These are phyloP conservation scores for Tachuris rubrigastra DNA, from an alignment of 2,113 vertebrate species.

Conservation along the genomic window DNA sequence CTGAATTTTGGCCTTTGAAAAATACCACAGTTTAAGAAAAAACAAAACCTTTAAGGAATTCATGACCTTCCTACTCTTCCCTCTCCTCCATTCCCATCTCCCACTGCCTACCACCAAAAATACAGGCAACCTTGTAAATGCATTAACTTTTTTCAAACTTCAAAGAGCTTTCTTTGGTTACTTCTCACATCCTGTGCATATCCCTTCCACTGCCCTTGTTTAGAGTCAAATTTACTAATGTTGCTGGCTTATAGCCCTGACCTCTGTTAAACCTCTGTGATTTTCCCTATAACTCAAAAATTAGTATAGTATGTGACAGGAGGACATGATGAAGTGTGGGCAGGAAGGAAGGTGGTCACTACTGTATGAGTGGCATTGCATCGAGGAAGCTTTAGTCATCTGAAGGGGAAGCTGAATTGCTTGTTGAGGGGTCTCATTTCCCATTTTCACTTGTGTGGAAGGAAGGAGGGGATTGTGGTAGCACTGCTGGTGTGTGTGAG, in stretches of 20 bases:
- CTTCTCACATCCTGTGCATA: background rate
- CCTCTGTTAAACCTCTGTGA: background rate
- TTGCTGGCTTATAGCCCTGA: background rate
- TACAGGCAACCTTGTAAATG: background rate
- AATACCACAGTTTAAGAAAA: background rate
- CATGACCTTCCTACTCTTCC: background rate
- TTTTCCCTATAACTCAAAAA: background rate
- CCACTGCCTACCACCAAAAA: background rate
- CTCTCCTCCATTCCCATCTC: background rate
- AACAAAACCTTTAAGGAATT: background rate
- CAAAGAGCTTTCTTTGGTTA: background rate
- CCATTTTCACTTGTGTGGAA: background rate
- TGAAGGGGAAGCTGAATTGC: slow-evolving; percentile 28
- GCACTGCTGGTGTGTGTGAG: background rate
- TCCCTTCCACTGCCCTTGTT: background rate
- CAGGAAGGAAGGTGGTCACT: background rate
- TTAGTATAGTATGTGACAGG: background rate
- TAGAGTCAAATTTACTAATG: background rate
- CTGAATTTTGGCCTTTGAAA: background rate
- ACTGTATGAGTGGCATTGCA: background rate
- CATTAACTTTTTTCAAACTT: background rate
- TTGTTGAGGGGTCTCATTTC: slow-evolving; percentile 28
- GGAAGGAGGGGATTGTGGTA: background rate
- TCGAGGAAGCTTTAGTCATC: slow-evolving; percentile 10
- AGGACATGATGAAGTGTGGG: background rate